Percentiles rank a stretch among this genome's conserved stretches.
phyloP scores from a whole-genome alignment of 2,888 invertebrate genomes.

The Ochropacha duplaris region DNA sequence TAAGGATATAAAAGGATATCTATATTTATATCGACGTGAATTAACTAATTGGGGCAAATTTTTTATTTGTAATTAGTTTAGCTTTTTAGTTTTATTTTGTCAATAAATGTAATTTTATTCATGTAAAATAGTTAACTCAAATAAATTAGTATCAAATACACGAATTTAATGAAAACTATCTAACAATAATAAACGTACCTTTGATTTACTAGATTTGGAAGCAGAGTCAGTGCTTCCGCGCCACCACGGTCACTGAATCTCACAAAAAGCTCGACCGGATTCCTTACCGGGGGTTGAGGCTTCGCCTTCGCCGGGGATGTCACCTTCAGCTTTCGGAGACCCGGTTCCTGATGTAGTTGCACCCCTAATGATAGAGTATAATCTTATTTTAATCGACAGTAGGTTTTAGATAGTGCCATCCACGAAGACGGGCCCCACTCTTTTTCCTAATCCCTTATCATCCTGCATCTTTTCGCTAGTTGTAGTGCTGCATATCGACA shows the following conservation, averaged over 20 bases:
- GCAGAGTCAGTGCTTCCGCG: conserved; percentile 81
- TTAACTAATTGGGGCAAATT: too few species aligned
- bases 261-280: conserved; percentile 80
- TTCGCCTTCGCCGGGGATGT: conserved; percentile 55
- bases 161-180: too few species aligned
- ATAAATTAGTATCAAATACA: too few species aligned
- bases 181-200: conserved; percentile 43
- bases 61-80: too few species aligned
- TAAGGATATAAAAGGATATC: neutral
- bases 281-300: conserved; percentile 74
- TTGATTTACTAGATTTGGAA: conserved; percentile 80
- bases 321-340: conserved; percentile 67
- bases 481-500: too few species aligned
- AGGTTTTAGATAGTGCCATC: too few species aligned
- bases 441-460: too few species aligned
- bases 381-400: neutral
- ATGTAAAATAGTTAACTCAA: too few species aligned
- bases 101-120: too few species aligned
- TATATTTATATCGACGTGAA: neutral
- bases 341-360: conserved; percentile 59
- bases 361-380: conserved; percentile 40
- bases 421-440: too few species aligned
- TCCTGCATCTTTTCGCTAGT: too few species aligned
- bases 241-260: conserved; percentile 85
- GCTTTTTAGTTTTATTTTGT: too few species aligned